Conservation (phyloP, 2,888 invertebrate genomes). For the Pandemis heparana region DNA sequence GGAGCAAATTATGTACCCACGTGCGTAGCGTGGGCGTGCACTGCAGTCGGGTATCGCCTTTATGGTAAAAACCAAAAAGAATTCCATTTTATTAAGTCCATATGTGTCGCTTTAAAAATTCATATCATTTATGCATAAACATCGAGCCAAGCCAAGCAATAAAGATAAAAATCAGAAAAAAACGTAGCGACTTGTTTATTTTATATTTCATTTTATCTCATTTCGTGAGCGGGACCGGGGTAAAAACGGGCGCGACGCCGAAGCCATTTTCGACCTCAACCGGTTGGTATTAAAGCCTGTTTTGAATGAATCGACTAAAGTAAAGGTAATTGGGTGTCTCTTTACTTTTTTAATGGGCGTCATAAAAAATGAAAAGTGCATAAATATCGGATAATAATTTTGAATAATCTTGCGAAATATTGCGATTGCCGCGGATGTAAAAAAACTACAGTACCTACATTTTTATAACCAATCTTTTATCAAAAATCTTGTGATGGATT, state of each 20-base stretch:
- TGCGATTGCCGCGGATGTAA: background rate
- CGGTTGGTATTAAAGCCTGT: background rate
- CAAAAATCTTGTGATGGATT: no score
- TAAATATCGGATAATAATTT: background rate
- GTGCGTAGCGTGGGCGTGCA: background rate
- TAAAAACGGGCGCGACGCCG: background rate
- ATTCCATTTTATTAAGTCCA: background rate
- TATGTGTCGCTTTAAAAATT: conserved; percentile 27
- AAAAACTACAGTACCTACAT: no score
- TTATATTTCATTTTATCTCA: background rate
- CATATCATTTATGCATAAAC: conserved; percentile 13
- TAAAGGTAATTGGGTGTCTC: background rate
- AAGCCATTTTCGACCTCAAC: background rate
- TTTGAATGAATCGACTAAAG: background rate
- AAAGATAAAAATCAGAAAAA: conserved; percentile 8
- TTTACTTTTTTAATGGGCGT: background rate
- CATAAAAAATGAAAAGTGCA: background rate
- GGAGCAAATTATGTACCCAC: background rate
- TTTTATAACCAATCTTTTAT: no score
- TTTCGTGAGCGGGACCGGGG: background rate
- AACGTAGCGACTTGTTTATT: conserved; percentile 1
- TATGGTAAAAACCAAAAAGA: background rate
- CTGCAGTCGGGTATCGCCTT: no score
- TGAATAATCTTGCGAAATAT: background rate
- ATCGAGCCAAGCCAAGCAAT: background rate